These are phyloP conservation scores for Colletes latitarsis DNA, from an alignment of 1,140 invertebrate genomes.

Conservation along the genomic window DNA sequence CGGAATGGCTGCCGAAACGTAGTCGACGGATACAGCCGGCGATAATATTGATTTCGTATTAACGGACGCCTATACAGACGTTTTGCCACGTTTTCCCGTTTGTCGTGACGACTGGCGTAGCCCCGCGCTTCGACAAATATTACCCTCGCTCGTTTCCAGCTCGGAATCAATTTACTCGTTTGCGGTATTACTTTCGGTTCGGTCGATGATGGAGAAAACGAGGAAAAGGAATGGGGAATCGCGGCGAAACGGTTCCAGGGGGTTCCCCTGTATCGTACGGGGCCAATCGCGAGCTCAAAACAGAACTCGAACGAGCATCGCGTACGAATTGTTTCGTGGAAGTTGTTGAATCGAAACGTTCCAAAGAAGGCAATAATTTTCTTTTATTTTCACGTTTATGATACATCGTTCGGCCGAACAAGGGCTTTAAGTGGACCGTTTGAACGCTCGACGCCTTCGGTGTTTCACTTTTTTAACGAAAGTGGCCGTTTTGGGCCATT, in stretches of 20 bases:
- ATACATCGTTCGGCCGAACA: too few relatives aligned
- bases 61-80: constrained; percentile 57
- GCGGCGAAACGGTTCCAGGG: not conserved
- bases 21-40: constrained; percentile 11
- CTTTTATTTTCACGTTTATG: too few relatives aligned
- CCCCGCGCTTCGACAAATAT: constrained; percentile 57
- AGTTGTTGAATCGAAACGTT: not conserved
- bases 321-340: not conserved
- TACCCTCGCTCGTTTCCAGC: constrained; percentile 56
- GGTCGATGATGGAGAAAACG: constrained; percentile 17
- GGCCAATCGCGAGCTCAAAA: not conserved
- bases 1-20: constrained; percentile 13
- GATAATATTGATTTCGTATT: constrained; percentile 64
- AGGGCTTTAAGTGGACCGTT: too few relatives aligned
- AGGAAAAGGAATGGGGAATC: not conserved
- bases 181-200: constrained; percentile 60
- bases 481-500: too few relatives aligned
- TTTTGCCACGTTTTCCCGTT: constrained; percentile 45
- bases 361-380: too few relatives aligned
- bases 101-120: constrained; percentile 34
- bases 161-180: constrained; percentile 65
- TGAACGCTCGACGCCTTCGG: too few relatives aligned
- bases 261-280: not conserved
- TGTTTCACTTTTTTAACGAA: too few relatives aligned
- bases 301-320: not conserved